Evolutionary conservation across 2,113 vertebrate species (phyloP).

Genomic region (Rhizomys pruinosus): DNA sequence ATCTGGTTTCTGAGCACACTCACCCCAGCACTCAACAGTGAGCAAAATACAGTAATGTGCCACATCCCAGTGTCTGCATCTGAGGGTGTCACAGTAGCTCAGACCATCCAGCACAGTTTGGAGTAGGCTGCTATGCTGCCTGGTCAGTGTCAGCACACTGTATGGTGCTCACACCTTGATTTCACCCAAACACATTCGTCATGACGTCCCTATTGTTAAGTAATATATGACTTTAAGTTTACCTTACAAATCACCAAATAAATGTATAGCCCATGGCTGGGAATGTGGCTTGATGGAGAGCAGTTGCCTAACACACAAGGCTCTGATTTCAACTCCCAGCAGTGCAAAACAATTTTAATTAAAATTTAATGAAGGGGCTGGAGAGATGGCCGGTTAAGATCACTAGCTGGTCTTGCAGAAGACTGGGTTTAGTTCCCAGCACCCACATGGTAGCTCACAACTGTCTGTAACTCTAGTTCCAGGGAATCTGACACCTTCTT

Average conservation of each 20-base stretch:
- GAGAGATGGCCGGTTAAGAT: no score
- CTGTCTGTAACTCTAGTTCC: no score
- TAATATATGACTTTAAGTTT: neutral
- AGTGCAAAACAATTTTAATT: neutral
- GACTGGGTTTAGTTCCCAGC: no score
- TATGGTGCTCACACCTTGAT: neutral
- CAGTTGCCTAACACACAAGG: no score
- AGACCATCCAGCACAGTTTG: no score
- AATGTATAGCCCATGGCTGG: neutral
- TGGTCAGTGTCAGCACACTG: neutral
- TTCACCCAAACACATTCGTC: neutral
- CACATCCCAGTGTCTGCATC: no score
- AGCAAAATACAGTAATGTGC: neutral
- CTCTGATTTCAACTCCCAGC: neutral
- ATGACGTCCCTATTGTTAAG: neutral
- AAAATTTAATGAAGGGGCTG: neutral
- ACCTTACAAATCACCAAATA: constrained; percentile 1
- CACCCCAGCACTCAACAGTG: neutral
- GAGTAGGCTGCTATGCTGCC: no score
- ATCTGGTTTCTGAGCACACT: neutral
- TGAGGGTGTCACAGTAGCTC: no score
- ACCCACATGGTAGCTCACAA: no score
- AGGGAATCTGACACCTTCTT: no score
- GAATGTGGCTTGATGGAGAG: neutral
- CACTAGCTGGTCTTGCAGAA: no score